Conservation (phyloP, 2,888 invertebrate species). For the Papilio demoleus region DNA sequence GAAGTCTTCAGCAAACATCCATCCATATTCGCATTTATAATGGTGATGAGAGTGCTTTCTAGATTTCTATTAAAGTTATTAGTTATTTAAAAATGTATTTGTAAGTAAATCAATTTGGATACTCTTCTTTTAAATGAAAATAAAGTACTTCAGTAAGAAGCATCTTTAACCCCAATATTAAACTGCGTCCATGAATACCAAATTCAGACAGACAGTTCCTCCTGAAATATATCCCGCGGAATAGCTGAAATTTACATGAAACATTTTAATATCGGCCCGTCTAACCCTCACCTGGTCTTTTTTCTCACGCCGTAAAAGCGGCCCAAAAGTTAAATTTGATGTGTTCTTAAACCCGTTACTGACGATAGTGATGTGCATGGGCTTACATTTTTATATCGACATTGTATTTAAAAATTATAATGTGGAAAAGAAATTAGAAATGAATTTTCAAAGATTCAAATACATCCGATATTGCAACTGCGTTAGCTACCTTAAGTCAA, state of each 20-base stretch:
- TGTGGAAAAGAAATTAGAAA: too few relatives aligned
- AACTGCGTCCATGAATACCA: constrained; percentile 79
- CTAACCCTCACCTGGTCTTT: constrained; percentile 73
- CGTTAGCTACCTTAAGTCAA: too few relatives aligned
- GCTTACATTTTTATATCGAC: background rate
- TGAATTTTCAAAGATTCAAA: too few relatives aligned
- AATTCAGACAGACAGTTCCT: constrained; percentile 72
- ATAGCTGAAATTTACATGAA: constrained; percentile 78
- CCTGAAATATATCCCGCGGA: constrained; percentile 71
- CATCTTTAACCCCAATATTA: constrained; percentile 63
- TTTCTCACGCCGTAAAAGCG: constrained; percentile 78
- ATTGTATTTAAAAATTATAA: background rate
- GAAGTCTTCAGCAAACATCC: too few relatives aligned
- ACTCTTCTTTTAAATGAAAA: constrained; percentile 13
- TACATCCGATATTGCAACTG: too few relatives aligned
- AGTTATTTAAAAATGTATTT: too few relatives aligned
- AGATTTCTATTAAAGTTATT: too few relatives aligned
- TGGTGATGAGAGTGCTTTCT: too few relatives aligned
- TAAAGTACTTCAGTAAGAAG: constrained; percentile 28
- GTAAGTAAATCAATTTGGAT: too few relatives aligned
- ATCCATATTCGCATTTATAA: too few relatives aligned
- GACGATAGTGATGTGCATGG: constrained; percentile 16
- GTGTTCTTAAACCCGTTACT: constrained; percentile 60
- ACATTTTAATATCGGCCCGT: constrained; percentile 79
- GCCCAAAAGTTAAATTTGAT: constrained; percentile 64